phyloP scores from a whole-genome alignment of 2,113 vertebrate species.

The Heterotilapia buettikoferi region DNA sequence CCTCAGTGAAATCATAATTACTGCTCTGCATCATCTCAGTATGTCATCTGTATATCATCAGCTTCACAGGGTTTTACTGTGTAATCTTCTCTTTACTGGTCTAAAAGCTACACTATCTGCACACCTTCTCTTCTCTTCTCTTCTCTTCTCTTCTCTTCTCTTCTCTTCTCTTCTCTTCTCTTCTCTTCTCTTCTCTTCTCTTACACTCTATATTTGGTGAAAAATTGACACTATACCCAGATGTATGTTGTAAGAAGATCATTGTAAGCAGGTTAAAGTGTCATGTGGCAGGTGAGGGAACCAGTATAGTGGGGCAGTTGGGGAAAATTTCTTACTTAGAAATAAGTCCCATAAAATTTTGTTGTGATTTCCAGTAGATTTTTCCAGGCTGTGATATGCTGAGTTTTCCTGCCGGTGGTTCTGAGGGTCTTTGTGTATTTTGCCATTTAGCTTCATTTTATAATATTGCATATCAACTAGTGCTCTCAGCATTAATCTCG shows the following conservation, averaged over 20 bases:
- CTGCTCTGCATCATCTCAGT: conserved; percentile 10
- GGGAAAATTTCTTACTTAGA: background rate
- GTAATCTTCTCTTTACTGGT: background rate
- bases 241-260: background rate
- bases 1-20: conserved; percentile 33
- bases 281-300: background rate
- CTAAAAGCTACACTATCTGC: background rate
- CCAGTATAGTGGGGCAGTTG: background rate
- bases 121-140: background rate
- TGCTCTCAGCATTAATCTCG: rapidly evolving
- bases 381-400: background rate
- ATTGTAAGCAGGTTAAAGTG: background rate
- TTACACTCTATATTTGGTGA: background rate
- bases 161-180: background rate
- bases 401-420: background rate
- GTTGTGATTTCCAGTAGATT: background rate
- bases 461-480: background rate
- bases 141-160: too few species aligned
- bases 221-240: background rate
- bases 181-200: background rate
- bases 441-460: background rate
- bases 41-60: conserved; percentile 26
- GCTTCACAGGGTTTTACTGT: conserved; percentile 15
- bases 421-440: background rate
- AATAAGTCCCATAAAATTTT: background rate